Base-by-base conservation (phyloP, 2,888 invertebrate species). In the Scrobipalpa atriplicella region DNA sequence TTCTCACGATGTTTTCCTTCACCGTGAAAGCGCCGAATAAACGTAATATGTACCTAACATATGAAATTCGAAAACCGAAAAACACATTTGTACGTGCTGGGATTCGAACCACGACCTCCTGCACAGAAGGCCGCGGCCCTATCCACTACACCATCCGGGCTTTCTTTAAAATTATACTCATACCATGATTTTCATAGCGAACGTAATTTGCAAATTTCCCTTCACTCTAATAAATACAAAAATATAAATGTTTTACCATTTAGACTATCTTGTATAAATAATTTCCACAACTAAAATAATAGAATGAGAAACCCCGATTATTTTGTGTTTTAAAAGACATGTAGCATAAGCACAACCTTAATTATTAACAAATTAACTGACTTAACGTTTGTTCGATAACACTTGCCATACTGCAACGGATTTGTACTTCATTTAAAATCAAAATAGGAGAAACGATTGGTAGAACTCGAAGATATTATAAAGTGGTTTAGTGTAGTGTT, bases 371-470 rank as follows among this genome's bases (percentile, higher is more conserved):
- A 68, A 68, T 68, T 73, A 73, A 75, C 75, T 73, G 74, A 77
- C 71, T 75, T 71, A 72, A 76, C 70, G 67, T 78, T 79, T 81
- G 78, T 84, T 86, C 82, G 78, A 75, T 68, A 72, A 72, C 73
- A 72, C 60, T 69, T 76, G 77, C 75, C 72, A 78, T 79, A 76
- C 78, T 79, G 78, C 79, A 72, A 70, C 68, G 73, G 80, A 84
- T 87, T 89, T 90, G 90, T 89, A 90, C 91, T 90, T 86, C 83
- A 79, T 84, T 84, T 84, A 79, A 79, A 82, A 85, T 81, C 78
- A 78, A 82, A 75, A 77, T 73, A 76, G 73, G 75, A 74, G 70
- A 69, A 64, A 66, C 21, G 68, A 64, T 56, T 41, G 64, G 64
- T 64, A 64, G 56, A 64, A 64, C 64, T 64, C 54, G 1, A 13